Conservation (phyloP, 2,113 vertebrate genomes). For the Pygoscelis adeliae region DNA sequence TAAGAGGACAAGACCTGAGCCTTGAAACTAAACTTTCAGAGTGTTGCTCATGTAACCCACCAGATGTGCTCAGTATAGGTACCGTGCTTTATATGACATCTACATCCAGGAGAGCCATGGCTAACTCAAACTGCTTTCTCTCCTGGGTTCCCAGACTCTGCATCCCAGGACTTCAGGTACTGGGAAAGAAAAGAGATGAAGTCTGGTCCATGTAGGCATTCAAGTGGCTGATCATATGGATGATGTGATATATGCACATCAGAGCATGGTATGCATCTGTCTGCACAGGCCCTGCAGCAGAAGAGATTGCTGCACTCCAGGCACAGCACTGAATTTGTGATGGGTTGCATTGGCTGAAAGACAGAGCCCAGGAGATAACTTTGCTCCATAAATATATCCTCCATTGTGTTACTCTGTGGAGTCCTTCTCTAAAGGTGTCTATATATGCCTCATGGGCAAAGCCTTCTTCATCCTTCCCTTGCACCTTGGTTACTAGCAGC, state of each 20-base stretch:
- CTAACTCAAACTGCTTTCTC: neutral
- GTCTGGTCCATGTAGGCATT: neutral
- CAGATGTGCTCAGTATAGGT: neutral
- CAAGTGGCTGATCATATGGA: neutral
- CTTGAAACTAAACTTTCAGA: neutral
- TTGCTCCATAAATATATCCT: neutral
- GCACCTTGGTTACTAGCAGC: neutral
- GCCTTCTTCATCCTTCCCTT: neutral
- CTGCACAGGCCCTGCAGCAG: neutral
- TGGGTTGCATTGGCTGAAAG: neutral
- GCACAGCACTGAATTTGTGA: neutral
- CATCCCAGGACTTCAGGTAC: neutral
- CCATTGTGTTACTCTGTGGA: neutral
- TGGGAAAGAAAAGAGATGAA: neutral
- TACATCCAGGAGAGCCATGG: neutral
- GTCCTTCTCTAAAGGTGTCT: neutral
- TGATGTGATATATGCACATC: neutral
- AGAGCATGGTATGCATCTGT: neutral
- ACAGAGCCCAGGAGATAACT: neutral
- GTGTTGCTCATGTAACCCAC: rapidly evolving
- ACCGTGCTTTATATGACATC: rapidly evolving
- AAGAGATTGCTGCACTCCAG: neutral
- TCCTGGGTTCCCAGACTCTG: neutral
- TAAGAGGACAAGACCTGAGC: neutral
- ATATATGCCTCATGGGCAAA: neutral